Base-by-base conservation (phyloP, 2,888 invertebrate genomes). In the Drosophila fungiperda region DNA sequence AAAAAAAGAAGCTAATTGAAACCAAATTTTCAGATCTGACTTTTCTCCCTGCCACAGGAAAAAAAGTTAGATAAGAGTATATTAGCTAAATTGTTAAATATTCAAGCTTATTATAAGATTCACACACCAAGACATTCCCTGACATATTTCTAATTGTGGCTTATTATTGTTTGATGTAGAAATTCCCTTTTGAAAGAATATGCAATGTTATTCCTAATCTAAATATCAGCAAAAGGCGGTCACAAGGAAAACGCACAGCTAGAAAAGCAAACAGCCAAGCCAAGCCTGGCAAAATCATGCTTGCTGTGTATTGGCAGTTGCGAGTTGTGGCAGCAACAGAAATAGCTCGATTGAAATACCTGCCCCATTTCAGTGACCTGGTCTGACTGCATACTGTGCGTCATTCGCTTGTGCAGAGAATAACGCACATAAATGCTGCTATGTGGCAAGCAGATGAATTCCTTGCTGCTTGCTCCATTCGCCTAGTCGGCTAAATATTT, bases 281-380 rank as follows among this genome's bases (percentile, higher is more conserved):
- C 68, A 26, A 64, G 55, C 1, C 12, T 17, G 48, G 55, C 49
- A 20, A 61, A 72, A 66, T 59, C 59, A 62, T 62, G 48, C 40
- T 61, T 68, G 68, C 35, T 62, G 57, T 62, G 57, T 58, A 68
- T 50, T 32, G 55, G 23, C 38, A 62, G 23, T 29, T 1, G 23
- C 40, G 29, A 49, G 53, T 58, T 69, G 38, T 55, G 38, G 42
- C 12, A 42, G 50, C 52, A 61, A 40, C 62, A 52, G 65, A 82
- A 85, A 72, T 80, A 78, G 75, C 77, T 80, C 75, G 77, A 87
- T 87, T 82, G 77, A 73, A 82, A 87, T 87, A 61, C 75, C 86
- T 72, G 76, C 67, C 65, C 52, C 55, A 59, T 65, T 65, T 52
- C 59, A 42, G 58, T 55, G 55, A 57, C 40, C 36, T 48, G n/a